Evolutionary conservation across 2,113 vertebrate species (phyloP), one percentile per base, ranked within the genome.

Genomic region (Cavia aperea): DNA sequence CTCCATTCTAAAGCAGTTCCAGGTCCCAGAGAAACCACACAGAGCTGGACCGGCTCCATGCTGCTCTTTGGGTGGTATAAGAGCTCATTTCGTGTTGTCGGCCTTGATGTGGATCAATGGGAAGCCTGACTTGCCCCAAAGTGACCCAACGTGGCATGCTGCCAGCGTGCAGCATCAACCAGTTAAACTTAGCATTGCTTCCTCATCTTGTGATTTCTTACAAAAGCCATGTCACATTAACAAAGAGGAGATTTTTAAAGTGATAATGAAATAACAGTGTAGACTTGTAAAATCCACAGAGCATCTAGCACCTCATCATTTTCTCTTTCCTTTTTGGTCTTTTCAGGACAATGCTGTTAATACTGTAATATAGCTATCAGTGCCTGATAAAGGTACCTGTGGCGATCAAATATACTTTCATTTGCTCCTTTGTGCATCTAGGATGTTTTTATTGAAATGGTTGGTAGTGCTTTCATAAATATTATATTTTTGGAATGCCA

Each of bases 401-500:
- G 31, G 10, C 73, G 36, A 58, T 13, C n/a, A 93, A 83, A 46
- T 86, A 51, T 79, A 81, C 51, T 86, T 94, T 86, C 29, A 51
- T 81, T 89, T 89, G 56, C 18, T 91, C 91, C 43, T 75, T 89
- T 72, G 7, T 65, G 51, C 82, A 66, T 49, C 46, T 78, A n/a
- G 33, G 33, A 78, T 23, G 21, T 68, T 36, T 86, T 54, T 86
- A 93, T 49, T 95, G 70, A 91, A 92, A 89, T 51, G 49, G 31
- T 31, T 85, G 91, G 65, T 49, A 93, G 58, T 60, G 79, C 43
- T 46, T 86, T n/a, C 5, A 23, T 60, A 9, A 88, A 10, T 86
- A 51, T 94, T 88, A 65, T 15, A 66, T 62, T 89, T 92, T 92
- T 86, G 46, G 65, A 94, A 58, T 19, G 81, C 91, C 18, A 13